Conservation (phyloP, 1,140 invertebrate species). For the Drosophila bifasciata region DNA sequence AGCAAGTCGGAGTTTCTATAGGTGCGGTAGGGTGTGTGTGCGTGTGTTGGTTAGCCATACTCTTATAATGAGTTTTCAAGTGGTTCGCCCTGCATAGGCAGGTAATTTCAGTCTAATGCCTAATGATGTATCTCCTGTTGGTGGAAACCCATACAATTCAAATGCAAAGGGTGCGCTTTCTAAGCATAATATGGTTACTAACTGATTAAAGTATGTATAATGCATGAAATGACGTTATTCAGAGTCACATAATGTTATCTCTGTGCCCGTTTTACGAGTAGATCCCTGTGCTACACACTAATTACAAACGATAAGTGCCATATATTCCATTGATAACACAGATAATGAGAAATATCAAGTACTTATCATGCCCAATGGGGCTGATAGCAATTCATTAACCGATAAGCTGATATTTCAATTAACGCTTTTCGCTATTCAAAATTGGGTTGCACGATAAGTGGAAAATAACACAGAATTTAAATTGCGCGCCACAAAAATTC, state of each 20-base stretch:
- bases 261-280: neutral
- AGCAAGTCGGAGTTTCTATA: conserved; percentile 12
- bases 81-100: conserved; percentile 75
- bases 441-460: neutral
- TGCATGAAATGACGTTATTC: neutral
- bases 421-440: neutral
- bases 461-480: conserved; percentile 43
- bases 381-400: conserved; percentile 3
- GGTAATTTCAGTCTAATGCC: conserved; percentile 79
- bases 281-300: conserved; percentile 35
- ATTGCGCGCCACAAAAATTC: conserved; percentile 48
- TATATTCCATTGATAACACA: conserved; percentile 6
- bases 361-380: neutral
- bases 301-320: conserved; percentile 47
- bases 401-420: conserved; percentile 11
- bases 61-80: conserved; percentile 80
- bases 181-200: conserved; percentile 29
- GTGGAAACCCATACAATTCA: conserved; percentile 36
- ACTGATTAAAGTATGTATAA: neutral
- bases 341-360: conserved; percentile 20
- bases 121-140: conserved; percentile 73
- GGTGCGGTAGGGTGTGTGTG: conserved; percentile 21
- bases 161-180: conserved; percentile 7
- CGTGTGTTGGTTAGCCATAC: conserved; percentile 43
- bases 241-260: neutral